Conservation (phyloP, 1,140 invertebrate genomes). For the Macrobrachium rosenbergii region DNA sequence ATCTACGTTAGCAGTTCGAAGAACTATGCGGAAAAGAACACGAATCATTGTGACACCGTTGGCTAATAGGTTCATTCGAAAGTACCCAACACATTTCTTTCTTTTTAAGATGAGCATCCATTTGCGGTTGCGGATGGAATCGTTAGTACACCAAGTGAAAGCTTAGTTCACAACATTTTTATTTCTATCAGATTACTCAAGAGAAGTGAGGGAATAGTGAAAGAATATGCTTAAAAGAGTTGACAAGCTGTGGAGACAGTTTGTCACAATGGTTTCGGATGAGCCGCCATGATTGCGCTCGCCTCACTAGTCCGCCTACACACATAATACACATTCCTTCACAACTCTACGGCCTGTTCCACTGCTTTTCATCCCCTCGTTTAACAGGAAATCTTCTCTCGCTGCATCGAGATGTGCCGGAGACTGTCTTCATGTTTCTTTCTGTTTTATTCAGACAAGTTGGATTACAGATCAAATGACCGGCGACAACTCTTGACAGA, state of each 20-base stretch:
- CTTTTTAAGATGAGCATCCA: slow-evolving; percentile 35
- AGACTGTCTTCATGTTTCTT: too few relatives aligned
- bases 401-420: too few relatives aligned
- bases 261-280: slow-evolving; percentile 63
- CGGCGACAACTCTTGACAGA: neutral
- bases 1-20: slow-evolving; percentile 52
- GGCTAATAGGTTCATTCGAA: slow-evolving; percentile 67
- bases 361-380: neutral
- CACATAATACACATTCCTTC: slow-evolving; percentile 21
- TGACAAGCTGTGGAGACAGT: slow-evolving; percentile 60
- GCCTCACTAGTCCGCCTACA: slow-evolving; percentile 54
- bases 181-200: neutral
- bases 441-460: too few relatives aligned
- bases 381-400: too few relatives aligned
- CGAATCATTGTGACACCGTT: slow-evolving; percentile 67
- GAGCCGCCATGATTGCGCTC: slow-evolving; percentile 63
- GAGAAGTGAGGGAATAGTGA: neutral
- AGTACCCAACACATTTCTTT: slow-evolving; percentile 63
- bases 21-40: slow-evolving; percentile 60
- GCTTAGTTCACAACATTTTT: too few relatives aligned
- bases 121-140: neutral
- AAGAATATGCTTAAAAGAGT: slow-evolving; percentile 30
- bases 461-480: too few relatives aligned
- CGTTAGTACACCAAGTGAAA: too few relatives aligned
- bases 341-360: slow-evolving; percentile 27